phyloP scores from a whole-genome alignment of 2,797 vertebrate species.

The Anas capensis region DNA sequence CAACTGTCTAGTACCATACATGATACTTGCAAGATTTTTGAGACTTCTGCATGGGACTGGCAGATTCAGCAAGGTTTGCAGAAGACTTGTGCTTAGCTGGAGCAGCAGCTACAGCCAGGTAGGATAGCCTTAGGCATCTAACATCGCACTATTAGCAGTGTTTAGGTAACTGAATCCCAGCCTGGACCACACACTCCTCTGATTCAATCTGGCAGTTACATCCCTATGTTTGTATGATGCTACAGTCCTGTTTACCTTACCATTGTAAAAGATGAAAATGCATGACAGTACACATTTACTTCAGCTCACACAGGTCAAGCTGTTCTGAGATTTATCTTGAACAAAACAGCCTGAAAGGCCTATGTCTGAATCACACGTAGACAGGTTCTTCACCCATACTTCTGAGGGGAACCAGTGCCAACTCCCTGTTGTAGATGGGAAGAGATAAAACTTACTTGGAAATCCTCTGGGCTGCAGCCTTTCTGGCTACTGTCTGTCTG shows the following conservation, averaged over 20 bases:
- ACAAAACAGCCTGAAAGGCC: neutral
- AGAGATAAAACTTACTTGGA: conserved; percentile 87
- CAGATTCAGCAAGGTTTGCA: neutral
- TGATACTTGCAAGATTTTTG: neutral
- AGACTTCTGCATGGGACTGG: neutral
- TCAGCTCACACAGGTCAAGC: neutral
- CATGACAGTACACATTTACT: neutral
- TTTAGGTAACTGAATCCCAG: neutral
- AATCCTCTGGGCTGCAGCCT: conserved; percentile 83
- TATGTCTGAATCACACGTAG: neutral
- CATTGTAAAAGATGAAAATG: neutral
- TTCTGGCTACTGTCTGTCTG: conserved; percentile 83
- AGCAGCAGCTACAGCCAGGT: neutral
- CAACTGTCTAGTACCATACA: neutral
- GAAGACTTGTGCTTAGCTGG: neutral
- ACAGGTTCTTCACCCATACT: neutral
- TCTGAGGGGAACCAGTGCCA: neutral
- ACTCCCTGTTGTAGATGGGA: neutral
- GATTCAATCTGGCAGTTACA: neutral
- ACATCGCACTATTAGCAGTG: neutral
- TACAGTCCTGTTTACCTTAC: neutral
- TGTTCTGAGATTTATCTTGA: neutral
- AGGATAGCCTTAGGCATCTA: neutral
- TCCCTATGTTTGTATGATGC: neutral
- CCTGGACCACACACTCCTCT: neutral